Evolutionary conservation across 2,113 vertebrate genomes (phyloP), one percentile per base, ranked within the genome.

Genomic region (Barbus barbus): DNA sequence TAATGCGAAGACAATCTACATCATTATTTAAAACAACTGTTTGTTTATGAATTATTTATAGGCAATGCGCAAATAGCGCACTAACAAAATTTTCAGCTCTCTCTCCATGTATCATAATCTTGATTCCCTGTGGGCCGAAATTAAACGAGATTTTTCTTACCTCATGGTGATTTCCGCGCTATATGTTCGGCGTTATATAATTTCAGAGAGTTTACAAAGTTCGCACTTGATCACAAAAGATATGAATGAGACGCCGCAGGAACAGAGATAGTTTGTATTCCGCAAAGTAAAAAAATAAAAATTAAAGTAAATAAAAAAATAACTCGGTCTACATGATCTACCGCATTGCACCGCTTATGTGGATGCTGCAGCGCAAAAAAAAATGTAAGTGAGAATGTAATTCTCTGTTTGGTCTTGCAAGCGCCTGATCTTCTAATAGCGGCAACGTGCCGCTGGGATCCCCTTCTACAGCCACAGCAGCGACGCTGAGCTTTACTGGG

Each of bases 301-400:
- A 78, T 71, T 1, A 88, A 86, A 51, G 9, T 5, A 16, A 72
- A 83, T 36, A 13, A 48, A 63, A 26, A 85, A 86, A 75, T n/a
- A 60, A 72, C 60, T 36, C 65, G 72, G 83, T 87, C 93, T 93
- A 93, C 93, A 93, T 94, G 88, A 75, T 92, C 86, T 61, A 79
- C 36, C 85, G 84, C 88, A 84, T 85, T 82, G 85, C 81, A 77
- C 76, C 86, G 82, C 85, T 36, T 84, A 65, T 72, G 36, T 72
- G 72, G 33, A 38, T 78, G 69, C 38, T 20, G 58, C 28, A 76
- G 53, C 9, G 56, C 33, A 51, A 76, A 20, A 81, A 46, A 81
- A 48, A 26, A 14, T 77, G 80, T n/a, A 76, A 78, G 60, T 28
- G 44, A 31, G 22, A 85, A 60, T 46, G 63, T 61, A 81, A 31